Percentiles rank a stretch among this genome's conserved stretches.
Evolutionary conservation across 2,888 invertebrate species (phyloP).

Genomic region (Spodoptera exigua): DNA sequence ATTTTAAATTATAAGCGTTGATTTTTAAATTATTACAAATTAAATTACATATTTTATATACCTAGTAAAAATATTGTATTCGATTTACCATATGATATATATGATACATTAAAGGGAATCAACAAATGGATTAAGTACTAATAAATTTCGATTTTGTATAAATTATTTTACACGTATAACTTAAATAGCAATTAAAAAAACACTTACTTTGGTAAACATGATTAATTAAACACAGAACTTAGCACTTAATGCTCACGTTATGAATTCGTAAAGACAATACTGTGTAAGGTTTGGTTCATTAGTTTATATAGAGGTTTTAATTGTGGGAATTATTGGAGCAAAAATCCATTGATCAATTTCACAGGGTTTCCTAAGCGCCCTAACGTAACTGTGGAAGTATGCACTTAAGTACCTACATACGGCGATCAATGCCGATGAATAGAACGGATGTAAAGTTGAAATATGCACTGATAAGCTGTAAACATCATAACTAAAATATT

Average conservation of each 20-base stretch:
- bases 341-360: slow-evolving; percentile 86
- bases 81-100: too few relatives aligned
- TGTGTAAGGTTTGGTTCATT: slow-evolving; percentile 70
- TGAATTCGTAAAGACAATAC: slow-evolving; percentile 64
- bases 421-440: slow-evolving; percentile 31
- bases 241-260: slow-evolving; percentile 37
- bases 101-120: too few relatives aligned
- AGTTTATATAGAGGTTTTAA: slow-evolving; percentile 85
- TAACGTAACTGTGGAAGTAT: slow-evolving; percentile 74
- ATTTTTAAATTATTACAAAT: too few relatives aligned
- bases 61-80: too few relatives aligned
- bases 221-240: slow-evolving; percentile 51
- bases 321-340: slow-evolving; percentile 88
- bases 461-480: not conserved
- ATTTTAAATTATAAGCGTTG: too few relatives aligned
- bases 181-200: not conserved
- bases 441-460: slow-evolving; percentile 35
- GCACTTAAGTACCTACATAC: slow-evolving; percentile 40
- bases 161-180: too few relatives aligned
- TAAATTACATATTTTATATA: too few relatives aligned
- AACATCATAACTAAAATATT: slow-evolving; percentile 8
- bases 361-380: slow-evolving; percentile 79
- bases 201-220: slow-evolving; percentile 80
- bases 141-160: too few relatives aligned
- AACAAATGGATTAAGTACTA: too few relatives aligned